Conservation (phyloP, 1,140 invertebrate species). For the Hyles euphorbiae region DNA sequence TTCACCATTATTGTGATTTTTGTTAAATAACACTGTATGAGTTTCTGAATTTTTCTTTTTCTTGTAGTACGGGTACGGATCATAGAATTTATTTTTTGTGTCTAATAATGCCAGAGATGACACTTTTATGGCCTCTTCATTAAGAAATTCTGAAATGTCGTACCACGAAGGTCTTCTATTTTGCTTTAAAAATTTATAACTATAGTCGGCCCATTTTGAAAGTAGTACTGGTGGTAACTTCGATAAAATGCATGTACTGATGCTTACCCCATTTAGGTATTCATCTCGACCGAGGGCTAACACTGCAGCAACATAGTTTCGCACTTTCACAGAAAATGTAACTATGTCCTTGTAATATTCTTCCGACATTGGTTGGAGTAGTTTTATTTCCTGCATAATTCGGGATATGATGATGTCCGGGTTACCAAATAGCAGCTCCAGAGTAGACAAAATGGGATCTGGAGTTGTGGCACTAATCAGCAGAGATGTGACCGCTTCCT, state of each 20-base stretch:
- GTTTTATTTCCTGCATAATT: slow-evolving; percentile 12
- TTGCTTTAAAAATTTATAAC: too few species aligned
- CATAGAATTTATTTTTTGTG: too few species aligned
- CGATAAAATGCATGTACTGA: slow-evolving; percentile 6
- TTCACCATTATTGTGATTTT: too few species aligned
- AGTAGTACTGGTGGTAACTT: slow-evolving; percentile 17
- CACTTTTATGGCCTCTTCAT: too few species aligned
- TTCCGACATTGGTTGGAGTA: slow-evolving; percentile 7
- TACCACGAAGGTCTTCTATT: too few species aligned
- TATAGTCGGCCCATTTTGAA: slow-evolving; percentile 26
- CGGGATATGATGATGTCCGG: too few species aligned
- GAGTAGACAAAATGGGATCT: slow-evolving; percentile 22
- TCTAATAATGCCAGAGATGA: too few species aligned
- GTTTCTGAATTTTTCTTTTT: too few species aligned
- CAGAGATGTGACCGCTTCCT: slow-evolving; percentile 29
- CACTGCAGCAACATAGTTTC: slow-evolving; percentile 15
- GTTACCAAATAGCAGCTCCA: slow-evolving; percentile 31
- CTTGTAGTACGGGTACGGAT: too few species aligned
- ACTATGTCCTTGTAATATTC: slow-evolving; percentile 22
- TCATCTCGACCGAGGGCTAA: slow-evolving; percentile 10
- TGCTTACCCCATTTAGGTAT: slow-evolving; percentile 10
- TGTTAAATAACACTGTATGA: too few species aligned
- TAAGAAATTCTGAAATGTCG: too few species aligned
- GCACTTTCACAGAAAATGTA: slow-evolving; percentile 18
- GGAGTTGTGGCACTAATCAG: slow-evolving; percentile 26